These are phyloP conservation scores for Chrysemys picta DNA, from an alignment of 2,113 vertebrate genomes.

Conservation along the genomic window DNA sequence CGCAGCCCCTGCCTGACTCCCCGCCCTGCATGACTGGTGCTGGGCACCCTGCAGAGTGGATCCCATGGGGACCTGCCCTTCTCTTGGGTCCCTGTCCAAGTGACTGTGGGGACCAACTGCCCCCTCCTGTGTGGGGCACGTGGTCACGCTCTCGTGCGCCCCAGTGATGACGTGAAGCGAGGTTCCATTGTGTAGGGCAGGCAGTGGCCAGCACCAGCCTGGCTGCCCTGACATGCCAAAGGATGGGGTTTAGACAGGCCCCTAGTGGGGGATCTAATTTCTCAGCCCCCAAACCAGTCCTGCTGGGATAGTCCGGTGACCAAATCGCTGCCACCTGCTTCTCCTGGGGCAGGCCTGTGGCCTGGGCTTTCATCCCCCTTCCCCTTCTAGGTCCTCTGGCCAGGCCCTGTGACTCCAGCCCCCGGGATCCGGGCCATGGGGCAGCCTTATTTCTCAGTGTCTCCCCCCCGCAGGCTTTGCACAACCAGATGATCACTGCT, in stretches of 20 bases:
- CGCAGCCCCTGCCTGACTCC: neutral
- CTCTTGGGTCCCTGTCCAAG: neutral
- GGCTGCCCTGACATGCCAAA: no score
- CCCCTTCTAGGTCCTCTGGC: neutral
- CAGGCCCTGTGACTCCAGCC: neutral
- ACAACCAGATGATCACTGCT: conserved; percentile 96
- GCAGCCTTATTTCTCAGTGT: neutral
- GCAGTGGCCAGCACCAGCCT: no score
- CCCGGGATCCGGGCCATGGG: neutral
- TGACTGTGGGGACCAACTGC: neutral
- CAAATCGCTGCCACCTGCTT: neutral
- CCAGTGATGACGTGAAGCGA: neutral
- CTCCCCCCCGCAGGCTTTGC: conserved; percentile 84
- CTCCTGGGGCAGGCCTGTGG: rapidly evolving
- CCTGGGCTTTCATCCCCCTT: neutral
- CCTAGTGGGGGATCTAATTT: neutral
- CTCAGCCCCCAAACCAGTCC: neutral
- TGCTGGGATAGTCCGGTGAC: neutral
- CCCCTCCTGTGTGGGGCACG: neutral
- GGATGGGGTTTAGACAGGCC: no score
- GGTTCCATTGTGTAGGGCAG: neutral
- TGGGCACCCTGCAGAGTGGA: neutral
- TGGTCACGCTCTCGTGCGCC: neutral
- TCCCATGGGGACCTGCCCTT: neutral
- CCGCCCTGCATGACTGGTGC: neutral